Percentiles rank a stretch among this genome's conserved stretches.
Conservation (phyloP, 2,113 vertebrate genomes). For the Arenaria interpres region DNA sequence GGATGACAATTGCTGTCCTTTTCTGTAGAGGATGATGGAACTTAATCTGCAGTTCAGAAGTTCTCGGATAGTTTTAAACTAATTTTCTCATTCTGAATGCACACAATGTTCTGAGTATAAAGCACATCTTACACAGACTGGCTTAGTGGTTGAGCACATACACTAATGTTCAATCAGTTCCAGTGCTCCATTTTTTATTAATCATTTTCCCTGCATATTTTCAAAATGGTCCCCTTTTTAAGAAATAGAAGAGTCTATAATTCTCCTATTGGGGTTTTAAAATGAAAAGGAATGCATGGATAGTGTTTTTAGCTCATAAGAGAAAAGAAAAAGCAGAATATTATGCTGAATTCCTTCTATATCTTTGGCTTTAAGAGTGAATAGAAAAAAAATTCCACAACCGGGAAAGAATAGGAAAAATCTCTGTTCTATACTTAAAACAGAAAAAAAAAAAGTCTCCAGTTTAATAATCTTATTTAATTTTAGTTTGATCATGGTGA, state of each 20-base stretch:
- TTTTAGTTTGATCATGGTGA: background rate
- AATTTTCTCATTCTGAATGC: slow-evolving; percentile 16
- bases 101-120: background rate
- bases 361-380: background rate
- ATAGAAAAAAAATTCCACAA: background rate
- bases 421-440: background rate
- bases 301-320: background rate
- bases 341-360: background rate
- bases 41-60: slow-evolving; percentile 25
- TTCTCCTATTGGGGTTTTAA: background rate
- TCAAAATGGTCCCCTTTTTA: background rate
- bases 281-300: background rate
- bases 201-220: slow-evolving; percentile 1
- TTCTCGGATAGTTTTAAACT: slow-evolving; percentile 17
- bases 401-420: background rate
- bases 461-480: background rate
- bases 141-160: background rate
- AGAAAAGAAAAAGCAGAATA: background rate
- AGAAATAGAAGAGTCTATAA: background rate
- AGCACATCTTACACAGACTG: background rate
- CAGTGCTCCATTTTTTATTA: background rate
- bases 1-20: background rate
- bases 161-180: slow-evolving; percentile 3
- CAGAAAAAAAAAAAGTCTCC: background rate
- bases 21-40: background rate